Evolutionary conservation across 2,888 invertebrate genomes (phyloP), one percentile per base, ranked within the genome.

Genomic region (Nomada flava): DNA sequence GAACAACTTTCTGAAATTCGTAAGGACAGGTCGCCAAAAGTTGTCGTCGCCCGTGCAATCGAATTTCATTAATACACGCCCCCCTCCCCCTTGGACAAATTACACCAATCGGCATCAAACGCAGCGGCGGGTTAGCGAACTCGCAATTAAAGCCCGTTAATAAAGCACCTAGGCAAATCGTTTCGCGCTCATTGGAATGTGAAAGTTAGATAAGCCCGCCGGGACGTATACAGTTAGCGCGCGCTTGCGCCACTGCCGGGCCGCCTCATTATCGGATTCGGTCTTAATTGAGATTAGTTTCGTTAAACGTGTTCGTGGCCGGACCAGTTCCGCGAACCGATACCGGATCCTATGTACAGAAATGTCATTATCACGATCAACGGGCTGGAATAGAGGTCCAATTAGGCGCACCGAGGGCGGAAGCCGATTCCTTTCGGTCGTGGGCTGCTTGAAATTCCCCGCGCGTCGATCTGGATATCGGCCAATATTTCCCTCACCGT

Each of bases 171-270:
- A 86, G 88, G 90, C 86, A 88, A 91, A 91, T 91, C 89, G 89
- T 89, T 90, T 90, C 90, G 88, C 90, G 89, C 88, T 86, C 88
- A 52, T 59, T 74, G 90, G 89, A 90, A 90, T 90, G 90, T 90
- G 90, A 90, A 90, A 90, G 90, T 89, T 36, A 87, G 87, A 90
- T 90, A 90, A 89, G 77, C 77, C 76, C 67, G 10, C n/a, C n/a
- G 42, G 13, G n/a, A 13, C 15, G n/a, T 55, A n/a, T 9, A 55
- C 4, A 18, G 42, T 36, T 13, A 42, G 42, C 53, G 67, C n/a
- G 50, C 62, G 64, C 53, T 29, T 55, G 29, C 26, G 63, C 64
- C 64, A 59, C 44, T 15, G 52, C 57, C 42, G 64, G 47, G 20
- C 50, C 71, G 26, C 65, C 89, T 87, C 89, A 85, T 88, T 88